Conservation (phyloP, 2,797 vertebrate genomes). For the Onychomys leucogaster region DNA sequence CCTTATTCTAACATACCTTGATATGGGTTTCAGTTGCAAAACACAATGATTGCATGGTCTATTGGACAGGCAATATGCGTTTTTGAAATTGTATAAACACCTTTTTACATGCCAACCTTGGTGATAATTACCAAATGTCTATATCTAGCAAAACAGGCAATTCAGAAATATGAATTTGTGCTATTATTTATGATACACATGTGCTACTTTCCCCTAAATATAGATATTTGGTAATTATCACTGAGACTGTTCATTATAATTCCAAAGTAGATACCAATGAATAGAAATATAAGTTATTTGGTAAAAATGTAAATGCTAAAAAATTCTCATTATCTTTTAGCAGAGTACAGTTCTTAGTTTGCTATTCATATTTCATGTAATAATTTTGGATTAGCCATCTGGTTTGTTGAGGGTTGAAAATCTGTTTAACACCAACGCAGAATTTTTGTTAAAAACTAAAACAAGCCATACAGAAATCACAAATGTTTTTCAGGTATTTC, state of each 20-base stretch:
- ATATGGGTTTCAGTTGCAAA: constrained; percentile 76
- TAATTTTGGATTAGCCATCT: constrained; percentile 92
- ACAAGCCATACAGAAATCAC: constrained; percentile 85
- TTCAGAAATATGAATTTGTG: constrained; percentile 89
- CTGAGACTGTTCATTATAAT: constrained; percentile 83
- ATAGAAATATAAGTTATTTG: constrained; percentile 87
- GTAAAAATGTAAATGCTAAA: constrained; percentile 88
- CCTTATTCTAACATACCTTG: constrained; percentile 65
- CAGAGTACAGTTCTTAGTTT: constrained; percentile 87
- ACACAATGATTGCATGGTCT: constrained; percentile 82
- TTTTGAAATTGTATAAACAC: constrained; percentile 87
- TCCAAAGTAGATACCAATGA: constrained; percentile 85
- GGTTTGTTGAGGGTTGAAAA: constrained; percentile 91
- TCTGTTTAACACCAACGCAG: constrained; percentile 91
- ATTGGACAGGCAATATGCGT: constrained; percentile 87
- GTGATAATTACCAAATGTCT: constrained; percentile 89
- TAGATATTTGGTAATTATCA: constrained; percentile 89
- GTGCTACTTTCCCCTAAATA: constrained; percentile 86
- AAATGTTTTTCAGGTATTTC: constrained; percentile 85
- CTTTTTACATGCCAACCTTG: constrained; percentile 86
- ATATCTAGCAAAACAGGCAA: constrained; percentile 86
- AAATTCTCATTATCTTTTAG: constrained; percentile 87
- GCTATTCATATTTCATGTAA: constrained; percentile 90
- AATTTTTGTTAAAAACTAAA: constrained; percentile 89
- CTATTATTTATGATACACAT: constrained; percentile 87